Evolutionary conservation across 2,888 invertebrate genomes (phyloP).

Genomic region (Agriotes lineatus): DNA sequence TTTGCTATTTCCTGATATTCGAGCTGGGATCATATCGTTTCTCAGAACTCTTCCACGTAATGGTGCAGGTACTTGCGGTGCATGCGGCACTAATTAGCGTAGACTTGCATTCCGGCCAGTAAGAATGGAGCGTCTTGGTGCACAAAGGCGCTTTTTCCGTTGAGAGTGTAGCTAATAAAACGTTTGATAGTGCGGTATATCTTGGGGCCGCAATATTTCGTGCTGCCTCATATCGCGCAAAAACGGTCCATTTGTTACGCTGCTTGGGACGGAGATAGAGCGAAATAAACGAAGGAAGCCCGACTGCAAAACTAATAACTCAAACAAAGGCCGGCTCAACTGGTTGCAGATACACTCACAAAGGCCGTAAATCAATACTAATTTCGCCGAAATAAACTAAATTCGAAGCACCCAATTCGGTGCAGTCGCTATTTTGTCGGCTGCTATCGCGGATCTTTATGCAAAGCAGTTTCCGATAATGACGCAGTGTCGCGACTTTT

Average conservation of each 20-base stretch:
- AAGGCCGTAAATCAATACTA: constrained; percentile 62
- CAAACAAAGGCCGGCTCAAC: constrained; percentile 52
- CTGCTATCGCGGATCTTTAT: constrained; percentile 64
- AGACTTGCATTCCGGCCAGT: no score
- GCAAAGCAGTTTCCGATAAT: constrained; percentile 67
- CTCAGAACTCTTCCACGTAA: no score
- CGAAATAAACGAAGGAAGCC: constrained; percentile 45
- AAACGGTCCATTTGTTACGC: constrained; percentile 44
- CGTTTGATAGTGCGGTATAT: constrained; percentile 22
- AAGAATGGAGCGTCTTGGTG: no score
- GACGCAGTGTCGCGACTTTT: constrained; percentile 63
- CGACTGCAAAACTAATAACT: constrained; percentile 47
- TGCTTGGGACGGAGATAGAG: constrained; percentile 41
- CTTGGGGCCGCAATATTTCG: constrained; percentile 27
- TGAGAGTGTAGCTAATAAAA: constrained; percentile 34
- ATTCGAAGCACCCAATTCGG: constrained; percentile 60
- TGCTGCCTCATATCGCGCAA: constrained; percentile 25
- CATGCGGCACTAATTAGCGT: no score
- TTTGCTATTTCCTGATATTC: no score
- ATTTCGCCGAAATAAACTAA: constrained; percentile 58
- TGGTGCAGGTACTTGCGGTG: no score
- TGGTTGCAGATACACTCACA: constrained; percentile 56
- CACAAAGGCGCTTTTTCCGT: not conserved
- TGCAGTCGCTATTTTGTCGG: constrained; percentile 58
- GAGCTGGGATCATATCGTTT: no score